Evolutionary conservation across 2,113 vertebrate species (phyloP), one percentile per base, ranked within the genome.

Genomic region (Leptosomus discolor): DNA sequence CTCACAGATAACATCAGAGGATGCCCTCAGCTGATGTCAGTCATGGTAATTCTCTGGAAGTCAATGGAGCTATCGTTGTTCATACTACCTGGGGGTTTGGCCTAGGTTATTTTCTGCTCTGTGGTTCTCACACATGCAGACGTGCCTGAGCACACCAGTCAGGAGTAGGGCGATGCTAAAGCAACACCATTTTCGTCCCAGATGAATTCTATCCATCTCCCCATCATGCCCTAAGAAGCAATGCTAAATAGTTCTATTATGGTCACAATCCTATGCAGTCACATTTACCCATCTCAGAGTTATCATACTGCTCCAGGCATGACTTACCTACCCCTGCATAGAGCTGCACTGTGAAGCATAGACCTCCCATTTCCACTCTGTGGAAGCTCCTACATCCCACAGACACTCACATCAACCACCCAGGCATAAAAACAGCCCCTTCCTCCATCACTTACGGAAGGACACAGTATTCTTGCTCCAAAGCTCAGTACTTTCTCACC

Each of bases 371-470:
- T 85, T n/a, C 43, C 18, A 18, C 12, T 9, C 11, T 0, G 2
- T 51, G 37, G 86, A 84, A 91, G 16, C 12, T 78, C 24, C 74
- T 48, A 6, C 17, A 6, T 32, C 22, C 39, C 73, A 77, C 22
- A 64, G 64, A 77, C 0, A 2, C 12, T 63, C 56, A 29, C 0
- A 0, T 12, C 71, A 86, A 30, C 56, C 56, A 89, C 26, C 4
- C 48, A 37, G 48, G 27, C 3, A 0, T 81, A 51, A 81, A 78
- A 91, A 50, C 26, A 88, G 12, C 6, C 30, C 56, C 46, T 86
- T 92, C 51, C 50, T 90, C 71, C 48, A 53, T 23, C 45, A 46
- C 15, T 70, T 45, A 37, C 32, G 20, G 90, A 95, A 91, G 34
- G n/a, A 74, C 76, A 68, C 14, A 58, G 26, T 43, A 81, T 67